Evolutionary conservation across 2,797 vertebrate genomes (phyloP).

Genomic region (Fistularia commersonii): DNA sequence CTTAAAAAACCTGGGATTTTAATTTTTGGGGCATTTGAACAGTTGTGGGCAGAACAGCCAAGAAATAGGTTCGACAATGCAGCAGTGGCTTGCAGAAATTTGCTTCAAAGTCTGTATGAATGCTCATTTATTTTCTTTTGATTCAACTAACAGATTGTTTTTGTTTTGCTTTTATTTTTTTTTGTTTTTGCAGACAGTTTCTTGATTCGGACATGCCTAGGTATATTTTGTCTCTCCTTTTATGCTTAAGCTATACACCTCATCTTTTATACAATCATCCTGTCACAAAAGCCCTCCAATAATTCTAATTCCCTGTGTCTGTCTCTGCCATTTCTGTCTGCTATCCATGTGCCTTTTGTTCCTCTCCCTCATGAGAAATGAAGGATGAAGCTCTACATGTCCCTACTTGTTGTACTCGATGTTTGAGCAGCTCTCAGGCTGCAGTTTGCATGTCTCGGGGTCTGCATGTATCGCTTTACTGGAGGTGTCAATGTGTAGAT

Average conservation of each 20-base stretch:
- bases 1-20: no score
- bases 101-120: conserved; percentile 52
- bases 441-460: conserved; percentile 20
- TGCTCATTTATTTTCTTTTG: conserved; percentile 65
- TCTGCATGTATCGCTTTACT: conserved; percentile 69
- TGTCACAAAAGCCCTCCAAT: conserved; percentile 17
- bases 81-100: not conserved
- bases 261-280: conserved; percentile 30
- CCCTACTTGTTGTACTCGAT: conserved; percentile 40
- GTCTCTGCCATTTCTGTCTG: conserved; percentile 31
- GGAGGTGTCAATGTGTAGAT: conserved; percentile 64
- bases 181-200: conserved; percentile 99
- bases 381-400: conserved; percentile 47
- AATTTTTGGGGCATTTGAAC: no score
- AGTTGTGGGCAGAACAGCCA: no score
- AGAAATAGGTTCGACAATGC: no score
- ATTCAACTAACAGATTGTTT: conserved; percentile 89
- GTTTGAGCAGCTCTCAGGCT: conserved; percentile 46
- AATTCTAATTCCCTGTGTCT: conserved; percentile 10
- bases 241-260: conserved; percentile 38
- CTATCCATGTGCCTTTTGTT: conserved; percentile 29
- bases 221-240: conserved; percentile 82
- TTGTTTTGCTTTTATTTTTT: conserved; percentile 49
- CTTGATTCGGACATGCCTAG: conserved; percentile 99
- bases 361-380: conserved; percentile 26